Percentiles rank a stretch among this genome's conserved stretches.
phyloP scores from a whole-genome alignment of 2,797 vertebrate species.

The Morelia viridis region DNA sequence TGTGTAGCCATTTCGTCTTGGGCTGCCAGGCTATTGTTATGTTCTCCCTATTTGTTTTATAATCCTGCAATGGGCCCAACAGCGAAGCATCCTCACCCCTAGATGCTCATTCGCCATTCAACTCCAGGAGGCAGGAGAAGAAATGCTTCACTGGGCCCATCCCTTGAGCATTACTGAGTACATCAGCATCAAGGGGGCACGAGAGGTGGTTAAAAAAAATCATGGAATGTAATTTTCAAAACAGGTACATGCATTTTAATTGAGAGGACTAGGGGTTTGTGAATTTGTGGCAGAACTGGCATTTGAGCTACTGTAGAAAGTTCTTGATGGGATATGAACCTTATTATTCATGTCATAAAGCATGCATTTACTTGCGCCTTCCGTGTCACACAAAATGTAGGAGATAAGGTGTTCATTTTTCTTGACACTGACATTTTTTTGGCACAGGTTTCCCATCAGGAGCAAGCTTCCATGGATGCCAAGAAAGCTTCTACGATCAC shows the following conservation, averaged over 20 bases:
- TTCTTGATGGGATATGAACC: not conserved
- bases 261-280: not conserved
- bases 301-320: not conserved
- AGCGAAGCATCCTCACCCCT: not conserved
- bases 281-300: not conserved
- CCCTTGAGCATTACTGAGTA: no score
- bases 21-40: not conserved
- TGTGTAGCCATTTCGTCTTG: not conserved
- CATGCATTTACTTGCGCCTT: not conserved
- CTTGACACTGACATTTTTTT: conserved; percentile 12
- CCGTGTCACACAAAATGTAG: conserved; percentile 28
- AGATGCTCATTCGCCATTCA: not conserved
- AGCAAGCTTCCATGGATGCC: conserved; percentile 65
- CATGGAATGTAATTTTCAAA: not conserved
- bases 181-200: not conserved
- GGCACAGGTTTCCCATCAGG: conserved; percentile 66
- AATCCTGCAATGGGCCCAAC: not conserved
- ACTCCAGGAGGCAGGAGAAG: not conserved
- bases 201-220: not conserved
- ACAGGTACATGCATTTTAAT: not conserved
- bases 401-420: conserved; percentile 40
- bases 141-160: not conserved
- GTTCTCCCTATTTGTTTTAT: not conserved
- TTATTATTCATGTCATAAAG: not conserved
- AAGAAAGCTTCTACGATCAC: conserved; percentile 62